Conservation (phyloP, 2,797 vertebrate species). For the Centroberyx gerrardi region DNA sequence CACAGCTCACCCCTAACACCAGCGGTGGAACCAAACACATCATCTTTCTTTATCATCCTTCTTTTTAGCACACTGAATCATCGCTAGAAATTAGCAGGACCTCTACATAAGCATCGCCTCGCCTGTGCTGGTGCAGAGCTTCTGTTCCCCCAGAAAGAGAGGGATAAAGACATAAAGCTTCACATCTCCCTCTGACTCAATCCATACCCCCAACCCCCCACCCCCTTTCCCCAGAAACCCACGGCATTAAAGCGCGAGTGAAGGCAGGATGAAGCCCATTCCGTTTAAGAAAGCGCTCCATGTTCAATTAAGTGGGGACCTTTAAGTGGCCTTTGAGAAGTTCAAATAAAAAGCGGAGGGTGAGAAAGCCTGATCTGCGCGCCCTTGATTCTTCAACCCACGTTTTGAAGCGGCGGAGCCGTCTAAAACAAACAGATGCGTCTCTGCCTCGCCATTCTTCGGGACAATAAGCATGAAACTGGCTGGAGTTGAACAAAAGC, state of each 20-base stretch:
- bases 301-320: constrained; percentile 48
- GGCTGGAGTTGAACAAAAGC: constrained; percentile 46
- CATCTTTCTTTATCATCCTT: too few relatives aligned
- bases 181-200: constrained; percentile 27
- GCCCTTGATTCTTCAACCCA: constrained; percentile 32
- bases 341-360: constrained; percentile 28
- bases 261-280: constrained; percentile 46
- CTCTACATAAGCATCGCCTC: constrained; percentile 18
- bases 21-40: too few relatives aligned
- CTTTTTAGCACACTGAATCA: constrained; percentile 35
- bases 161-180: constrained; percentile 35
- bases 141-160: constrained; percentile 34
- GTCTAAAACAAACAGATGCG: constrained; percentile 56
- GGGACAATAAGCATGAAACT: constrained; percentile 47
- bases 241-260: constrained; percentile 36
- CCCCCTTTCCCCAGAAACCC: neutral
- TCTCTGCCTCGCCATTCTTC: constrained; percentile 38
- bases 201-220: constrained; percentile 7
- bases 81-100: constrained; percentile 51
- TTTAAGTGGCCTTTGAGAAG: constrained; percentile 44
- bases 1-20: too few relatives aligned
- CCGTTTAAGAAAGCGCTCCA: constrained; percentile 39
- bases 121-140: neutral
- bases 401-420: constrained; percentile 12
- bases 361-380: constrained; percentile 28